Conservation (phyloP, 2,797 vertebrate species). For the Siniperca undulata region DNA sequence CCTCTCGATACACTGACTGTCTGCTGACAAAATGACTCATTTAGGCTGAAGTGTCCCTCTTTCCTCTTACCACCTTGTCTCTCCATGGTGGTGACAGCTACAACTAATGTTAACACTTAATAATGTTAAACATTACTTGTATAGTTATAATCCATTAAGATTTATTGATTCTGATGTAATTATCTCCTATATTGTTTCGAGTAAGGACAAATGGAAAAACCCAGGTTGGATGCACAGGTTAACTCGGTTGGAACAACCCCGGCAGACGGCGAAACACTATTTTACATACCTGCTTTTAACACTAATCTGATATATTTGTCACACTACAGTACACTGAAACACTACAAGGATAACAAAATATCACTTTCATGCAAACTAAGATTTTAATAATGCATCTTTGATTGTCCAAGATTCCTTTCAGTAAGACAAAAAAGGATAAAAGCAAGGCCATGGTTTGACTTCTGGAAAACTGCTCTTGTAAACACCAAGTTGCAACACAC, state of each 20-base stretch:
- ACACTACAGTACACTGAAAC: background rate
- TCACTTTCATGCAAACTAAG: constrained; percentile 9
- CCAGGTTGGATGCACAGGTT: background rate
- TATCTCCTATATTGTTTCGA: background rate
- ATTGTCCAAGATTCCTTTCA: background rate
- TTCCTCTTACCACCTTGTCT: constrained; percentile 31
- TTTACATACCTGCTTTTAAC: constrained; percentile 5
- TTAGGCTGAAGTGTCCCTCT: constrained; percentile 40
- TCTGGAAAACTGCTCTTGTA: constrained; percentile 11
- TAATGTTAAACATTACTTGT: constrained; percentile 10
- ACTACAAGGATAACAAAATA: background rate
- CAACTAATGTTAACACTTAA: constrained; percentile 14
- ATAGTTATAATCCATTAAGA: constrained; percentile 1
- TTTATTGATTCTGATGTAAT: background rate
- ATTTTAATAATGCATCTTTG: constrained; percentile 9
- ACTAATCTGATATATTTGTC: constrained; percentile 1
- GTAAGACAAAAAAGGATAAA: background rate
- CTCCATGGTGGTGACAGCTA: constrained; percentile 21
- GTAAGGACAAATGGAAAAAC: background rate
- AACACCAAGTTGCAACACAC: constrained; percentile 29
- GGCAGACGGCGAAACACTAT: background rate
- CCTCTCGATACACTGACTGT: constrained; percentile 45
- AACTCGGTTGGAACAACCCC: background rate
- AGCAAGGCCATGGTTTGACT: background rate
- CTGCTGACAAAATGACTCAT: constrained; percentile 60